Evolutionary conservation across 2,113 vertebrate species (phyloP).

Genomic region (Pangasianodon gigas): DNA sequence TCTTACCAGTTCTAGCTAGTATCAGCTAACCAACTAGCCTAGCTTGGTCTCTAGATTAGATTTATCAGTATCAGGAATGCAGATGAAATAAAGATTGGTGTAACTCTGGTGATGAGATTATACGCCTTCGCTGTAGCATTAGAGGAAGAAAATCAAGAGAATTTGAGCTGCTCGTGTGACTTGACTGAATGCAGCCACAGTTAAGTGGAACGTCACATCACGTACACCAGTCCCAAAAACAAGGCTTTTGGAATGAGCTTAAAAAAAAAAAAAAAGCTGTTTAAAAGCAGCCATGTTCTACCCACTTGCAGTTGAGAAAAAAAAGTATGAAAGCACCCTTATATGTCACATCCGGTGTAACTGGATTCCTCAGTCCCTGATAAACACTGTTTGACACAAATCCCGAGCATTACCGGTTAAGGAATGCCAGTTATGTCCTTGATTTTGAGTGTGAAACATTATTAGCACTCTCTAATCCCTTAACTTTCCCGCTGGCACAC

Average conservation of each 20-base stretch:
- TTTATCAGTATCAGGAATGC: neutral
- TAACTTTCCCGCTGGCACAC: slow-evolving; percentile 8
- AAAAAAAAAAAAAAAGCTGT: neutral
- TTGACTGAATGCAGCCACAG: neutral
- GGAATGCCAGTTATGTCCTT: slow-evolving; percentile 15
- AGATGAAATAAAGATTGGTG: neutral
- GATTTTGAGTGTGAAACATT: slow-evolving; percentile 18
- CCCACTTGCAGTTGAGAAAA: neutral
- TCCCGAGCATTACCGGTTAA: slow-evolving; percentile 9
- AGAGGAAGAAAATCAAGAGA: neutral
- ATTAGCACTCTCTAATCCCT: slow-evolving; percentile 24
- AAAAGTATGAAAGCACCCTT: neutral
- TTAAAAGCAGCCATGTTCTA: neutral
- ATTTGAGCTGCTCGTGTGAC: too few species aligned
- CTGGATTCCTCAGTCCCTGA: neutral
- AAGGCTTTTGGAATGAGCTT: neutral
- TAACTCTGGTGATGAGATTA: neutral
- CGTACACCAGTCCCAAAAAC: too few species aligned
- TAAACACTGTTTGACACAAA: slow-evolving; percentile 13
- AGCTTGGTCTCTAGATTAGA: neutral
- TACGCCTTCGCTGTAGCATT: too few species aligned
- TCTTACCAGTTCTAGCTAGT: neutral
- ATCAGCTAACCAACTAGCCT: neutral
- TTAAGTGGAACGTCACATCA: too few species aligned
- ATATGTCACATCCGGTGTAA: neutral